Conservation (phyloP, 1,140 invertebrate genomes). For the Calycopis cecrops region DNA sequence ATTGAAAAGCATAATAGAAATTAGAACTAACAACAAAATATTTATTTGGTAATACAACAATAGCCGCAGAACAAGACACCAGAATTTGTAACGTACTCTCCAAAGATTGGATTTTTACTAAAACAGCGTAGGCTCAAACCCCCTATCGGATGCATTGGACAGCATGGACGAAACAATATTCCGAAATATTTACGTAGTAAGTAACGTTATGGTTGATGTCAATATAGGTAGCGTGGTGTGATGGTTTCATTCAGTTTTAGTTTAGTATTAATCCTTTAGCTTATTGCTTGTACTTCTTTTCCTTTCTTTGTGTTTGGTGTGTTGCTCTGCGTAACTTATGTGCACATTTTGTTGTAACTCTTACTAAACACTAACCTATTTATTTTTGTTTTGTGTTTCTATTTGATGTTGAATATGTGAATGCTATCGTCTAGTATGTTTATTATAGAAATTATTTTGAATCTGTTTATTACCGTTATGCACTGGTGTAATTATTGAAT, state of each 20-base stretch:
- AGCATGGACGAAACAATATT: slow-evolving; percentile 34
- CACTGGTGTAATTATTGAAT: not conserved
- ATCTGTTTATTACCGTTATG: slow-evolving; percentile 2
- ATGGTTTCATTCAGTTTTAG: slow-evolving; percentile 55
- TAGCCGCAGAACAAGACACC: slow-evolving; percentile 54
- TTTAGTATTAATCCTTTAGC: slow-evolving; percentile 24
- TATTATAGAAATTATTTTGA: not conserved
- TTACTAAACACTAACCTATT: slow-evolving; percentile 37
- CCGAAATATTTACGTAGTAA: slow-evolving; percentile 44
- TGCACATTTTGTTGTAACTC: slow-evolving; percentile 32
- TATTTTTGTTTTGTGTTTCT: slow-evolving; percentile 24
- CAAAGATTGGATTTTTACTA: slow-evolving; percentile 67
- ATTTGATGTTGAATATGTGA: slow-evolving; percentile 10
- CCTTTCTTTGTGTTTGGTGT: slow-evolving; percentile 52
- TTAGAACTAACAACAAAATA: slow-evolving; percentile 54
- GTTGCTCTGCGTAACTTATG: slow-evolving; percentile 51
- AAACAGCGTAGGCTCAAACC: slow-evolving; percentile 35
- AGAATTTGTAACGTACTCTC: slow-evolving; percentile 46
- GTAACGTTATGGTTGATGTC: slow-evolving; percentile 62
- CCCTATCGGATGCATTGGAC: slow-evolving; percentile 46
- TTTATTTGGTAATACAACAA: slow-evolving; percentile 59
- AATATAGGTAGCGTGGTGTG: slow-evolving; percentile 67
- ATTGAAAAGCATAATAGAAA: slow-evolving; percentile 51
- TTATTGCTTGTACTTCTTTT: slow-evolving; percentile 42
- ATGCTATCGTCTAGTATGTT: not conserved